Percentiles rank a stretch among this genome's conserved stretches.
phyloP scores from a whole-genome alignment of 2,113 vertebrate species.

The Phylloscopus trochilus region DNA sequence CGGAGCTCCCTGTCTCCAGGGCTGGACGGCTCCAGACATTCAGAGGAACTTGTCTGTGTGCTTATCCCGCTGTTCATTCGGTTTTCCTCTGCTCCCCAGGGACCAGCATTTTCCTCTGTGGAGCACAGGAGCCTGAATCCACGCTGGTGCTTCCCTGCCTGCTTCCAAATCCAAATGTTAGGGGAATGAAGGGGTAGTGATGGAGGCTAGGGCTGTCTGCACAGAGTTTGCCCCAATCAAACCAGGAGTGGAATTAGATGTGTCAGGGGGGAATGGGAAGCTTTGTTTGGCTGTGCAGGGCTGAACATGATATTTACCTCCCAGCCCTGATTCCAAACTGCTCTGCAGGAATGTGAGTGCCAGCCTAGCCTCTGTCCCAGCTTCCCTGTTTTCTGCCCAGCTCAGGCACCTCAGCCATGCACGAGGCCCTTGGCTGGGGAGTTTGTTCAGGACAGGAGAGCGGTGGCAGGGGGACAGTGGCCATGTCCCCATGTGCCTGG shows the following conservation, averaged over 20 bases:
- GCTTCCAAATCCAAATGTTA: not conserved
- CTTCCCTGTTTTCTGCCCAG: not conserved
- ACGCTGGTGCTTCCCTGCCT: not conserved
- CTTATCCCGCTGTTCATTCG: not conserved
- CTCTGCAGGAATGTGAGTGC: not conserved
- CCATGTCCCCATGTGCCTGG: rapidly evolving
- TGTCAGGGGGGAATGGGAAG: not conserved
- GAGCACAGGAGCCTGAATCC: not conserved
- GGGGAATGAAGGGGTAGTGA: not conserved
- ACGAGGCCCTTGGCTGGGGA: rapidly evolving
- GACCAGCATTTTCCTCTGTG: not conserved
- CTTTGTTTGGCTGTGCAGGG: not conserved
- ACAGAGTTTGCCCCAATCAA: rapidly evolving
- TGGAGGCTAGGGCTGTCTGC: not conserved
- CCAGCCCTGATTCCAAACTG: not conserved
- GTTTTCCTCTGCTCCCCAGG: not conserved
- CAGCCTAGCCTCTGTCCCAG: not conserved
- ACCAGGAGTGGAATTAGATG: not conserved
- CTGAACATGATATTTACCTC: not conserved
- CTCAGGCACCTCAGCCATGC: not conserved
- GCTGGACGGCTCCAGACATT: not conserved
- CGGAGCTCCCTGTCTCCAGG: not conserved
- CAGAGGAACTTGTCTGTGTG: rapidly evolving
- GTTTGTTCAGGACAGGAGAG: not conserved
- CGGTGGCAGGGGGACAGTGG: not conserved